Base-by-base conservation (phyloP, 2,113 vertebrate species). In the Tychaedon coryphoeus region DNA sequence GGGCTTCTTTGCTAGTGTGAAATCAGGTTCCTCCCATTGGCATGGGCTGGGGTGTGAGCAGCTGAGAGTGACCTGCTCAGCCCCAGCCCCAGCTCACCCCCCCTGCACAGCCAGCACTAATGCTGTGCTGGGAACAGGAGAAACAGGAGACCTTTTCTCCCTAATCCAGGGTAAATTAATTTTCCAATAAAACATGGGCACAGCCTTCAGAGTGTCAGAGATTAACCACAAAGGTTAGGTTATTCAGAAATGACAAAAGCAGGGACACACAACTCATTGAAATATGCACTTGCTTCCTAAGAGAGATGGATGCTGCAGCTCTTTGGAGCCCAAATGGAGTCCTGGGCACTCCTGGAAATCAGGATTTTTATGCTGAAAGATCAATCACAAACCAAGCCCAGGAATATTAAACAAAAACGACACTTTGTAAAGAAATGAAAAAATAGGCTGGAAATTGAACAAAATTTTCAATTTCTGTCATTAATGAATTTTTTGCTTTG, bases 21-120 rank as follows among this genome's bases (percentile, higher is more conserved):
- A 50, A 28, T 19, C 8, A 40, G 84, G 29, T 15, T 33, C 23
- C 58, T 88, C 14, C 54, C 0, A 0, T 24, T 0, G 2, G 57
- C 24, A 12, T 0, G 12, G 62, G 40, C 67, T 33, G n/a, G 47
- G 65, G 14, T 34, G 43, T 48, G 66, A 43, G 53, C 57, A 72
- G 73, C 73, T 74, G 31, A 0, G 2, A 34, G n/a, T 48, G 57
- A 12, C 58, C 53, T 36, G 45, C 75, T n/a, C 36, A 24, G 56
- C 51, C 47, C 47, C 47, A 47, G 47, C 47, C 33, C 51, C 42
- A 42, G 3, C 6, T 40, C 31, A 14, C 31, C 5, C 40, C 38
- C 43, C 31, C 62, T 10, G 19, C 50, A 13, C 66, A 50, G 62
- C 40, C 8, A 2, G 42, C 0, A 2, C 22, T 34, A 28, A 48